A percentile compares a stretch with the other conserved stretches of the same genome.
Conservation (phyloP, 2,888 invertebrate species). For the Plagodis pulveraria region DNA sequence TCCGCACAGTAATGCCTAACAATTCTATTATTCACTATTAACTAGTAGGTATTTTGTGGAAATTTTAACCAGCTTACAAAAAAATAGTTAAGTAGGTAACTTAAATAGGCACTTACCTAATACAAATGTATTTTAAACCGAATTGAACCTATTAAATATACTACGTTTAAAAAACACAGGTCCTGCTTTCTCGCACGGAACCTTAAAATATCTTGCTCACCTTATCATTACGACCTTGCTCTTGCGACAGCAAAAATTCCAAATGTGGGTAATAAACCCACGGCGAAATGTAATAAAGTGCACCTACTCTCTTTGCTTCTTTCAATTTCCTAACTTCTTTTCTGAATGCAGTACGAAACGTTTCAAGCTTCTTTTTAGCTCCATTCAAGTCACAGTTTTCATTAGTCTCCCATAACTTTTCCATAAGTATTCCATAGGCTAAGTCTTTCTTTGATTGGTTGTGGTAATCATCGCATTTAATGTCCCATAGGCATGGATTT, state of each 20-base stretch:
- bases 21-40: too few species aligned
- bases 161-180: too few species aligned
- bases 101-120: too few species aligned
- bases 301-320: background rate
- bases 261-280: conserved; percentile 16
- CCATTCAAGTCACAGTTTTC: conserved; percentile 3
- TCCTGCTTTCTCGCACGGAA: too few species aligned
- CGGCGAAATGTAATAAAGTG: background rate
- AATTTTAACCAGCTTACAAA: too few species aligned
- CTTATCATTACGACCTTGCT: too few species aligned
- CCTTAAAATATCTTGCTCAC: too few species aligned
- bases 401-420: conserved; percentile 29
- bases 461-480: background rate
- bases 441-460: conserved; percentile 10
- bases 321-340: conserved; percentile 9
- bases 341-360: background rate
- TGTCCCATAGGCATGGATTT: conserved; percentile 28
- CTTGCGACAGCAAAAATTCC: conserved; percentile 10
- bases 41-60: too few species aligned
- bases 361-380: conserved; percentile 8
- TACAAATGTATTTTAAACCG: too few species aligned
- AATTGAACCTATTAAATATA: too few species aligned
- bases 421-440: conserved; percentile 23
- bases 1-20: too few species aligned
- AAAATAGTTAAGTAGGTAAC: too few species aligned